Conservation (phyloP, 2,113 vertebrate genomes). For the Cololabis saira region DNA sequence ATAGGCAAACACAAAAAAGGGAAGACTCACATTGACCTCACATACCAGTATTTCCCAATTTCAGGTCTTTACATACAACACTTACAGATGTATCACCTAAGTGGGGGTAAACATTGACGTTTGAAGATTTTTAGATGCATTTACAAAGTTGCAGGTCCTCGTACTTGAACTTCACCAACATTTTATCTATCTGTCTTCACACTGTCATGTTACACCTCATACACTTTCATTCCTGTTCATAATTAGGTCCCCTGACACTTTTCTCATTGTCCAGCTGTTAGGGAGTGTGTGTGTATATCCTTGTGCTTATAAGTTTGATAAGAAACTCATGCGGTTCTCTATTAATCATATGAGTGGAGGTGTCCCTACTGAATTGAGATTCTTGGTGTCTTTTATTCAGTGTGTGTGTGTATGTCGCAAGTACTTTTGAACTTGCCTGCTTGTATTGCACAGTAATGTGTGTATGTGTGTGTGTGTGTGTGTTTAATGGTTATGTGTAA, state of each 20-base stretch:
- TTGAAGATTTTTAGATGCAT: slow-evolving; percentile 6
- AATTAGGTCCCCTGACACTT: slow-evolving; percentile 69
- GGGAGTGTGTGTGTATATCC: slow-evolving; percentile 34
- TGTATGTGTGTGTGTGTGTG: slow-evolving; percentile 13
- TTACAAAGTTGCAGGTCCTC: slow-evolving; percentile 17
- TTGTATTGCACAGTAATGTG: slow-evolving; percentile 9
- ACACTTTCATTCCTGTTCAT: slow-evolving; percentile 39
- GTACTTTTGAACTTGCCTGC: neutral
- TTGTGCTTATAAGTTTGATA: slow-evolving; percentile 40
- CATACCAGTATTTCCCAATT: too few relatives aligned
- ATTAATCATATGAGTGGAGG: slow-evolving; percentile 55
- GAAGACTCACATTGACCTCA: too few relatives aligned
- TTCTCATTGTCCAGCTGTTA: slow-evolving; percentile 56
- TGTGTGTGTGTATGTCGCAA: neutral
- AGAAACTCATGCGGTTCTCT: slow-evolving; percentile 24
- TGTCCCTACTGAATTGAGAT: slow-evolving; percentile 41
- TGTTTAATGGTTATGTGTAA: neutral
- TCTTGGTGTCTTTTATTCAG: slow-evolving; percentile 31
- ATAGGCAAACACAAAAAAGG: too few relatives aligned
- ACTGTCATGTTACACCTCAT: slow-evolving; percentile 38
- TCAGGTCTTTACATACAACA: too few relatives aligned
- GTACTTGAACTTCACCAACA: slow-evolving; percentile 28
- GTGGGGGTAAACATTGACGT: neutral
- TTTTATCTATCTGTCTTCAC: slow-evolving; percentile 32
- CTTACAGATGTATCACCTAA: too few relatives aligned